Evolutionary conservation across 2,113 vertebrate genomes (phyloP), one percentile per base, ranked within the genome.

Genomic region (Chaetura pelagica): DNA sequence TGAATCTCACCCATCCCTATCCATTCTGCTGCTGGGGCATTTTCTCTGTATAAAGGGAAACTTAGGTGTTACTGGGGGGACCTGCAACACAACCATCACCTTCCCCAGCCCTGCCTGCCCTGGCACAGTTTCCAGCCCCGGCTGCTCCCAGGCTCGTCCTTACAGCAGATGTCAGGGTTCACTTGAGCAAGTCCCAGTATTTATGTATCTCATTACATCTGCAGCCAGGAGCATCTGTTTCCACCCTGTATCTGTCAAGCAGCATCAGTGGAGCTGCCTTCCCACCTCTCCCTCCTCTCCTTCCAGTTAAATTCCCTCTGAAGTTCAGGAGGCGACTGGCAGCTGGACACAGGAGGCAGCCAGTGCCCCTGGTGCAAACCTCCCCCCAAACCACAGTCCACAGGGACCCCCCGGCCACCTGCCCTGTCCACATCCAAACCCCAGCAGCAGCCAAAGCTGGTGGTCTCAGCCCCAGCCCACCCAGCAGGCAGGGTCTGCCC

Each of bases 171-270:
- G 89, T 57, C 2, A 1, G 66, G 7, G 5, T 90, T 95, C 82
- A 38, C 86, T 57, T 55, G 91, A 91, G 92, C 88, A 81, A 83
- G 35, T 9, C 86, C 35, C 29, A 6, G 77, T 97, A 94, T 98
- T 98, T 96, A 94, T 93, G 97, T 59, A 80, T 74, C 87, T 93
- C 91, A 90, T 95, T 92, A 96, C 85, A 52, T 40, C 83, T 68
- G 90, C 87, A 93, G 67, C 82, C 76, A 19, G 78, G 17, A 63
- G 96, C 95, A 92, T 97, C 96, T 97, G 96, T 96, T 98, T 93
- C 82, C 94, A 92, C 29, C 6, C 84, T 58, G 52, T 72, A 89
- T 95, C 96, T 78, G 87, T 94, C 96, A 94, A 93, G 92, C 83
- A 85, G 67, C 82, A 92, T 96, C 96, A 91, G 87, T 12, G 2